Evolutionary conservation across 2,888 invertebrate species (phyloP), one percentile per base, ranked within the genome.

Genomic region (Apantesis nais): DNA sequence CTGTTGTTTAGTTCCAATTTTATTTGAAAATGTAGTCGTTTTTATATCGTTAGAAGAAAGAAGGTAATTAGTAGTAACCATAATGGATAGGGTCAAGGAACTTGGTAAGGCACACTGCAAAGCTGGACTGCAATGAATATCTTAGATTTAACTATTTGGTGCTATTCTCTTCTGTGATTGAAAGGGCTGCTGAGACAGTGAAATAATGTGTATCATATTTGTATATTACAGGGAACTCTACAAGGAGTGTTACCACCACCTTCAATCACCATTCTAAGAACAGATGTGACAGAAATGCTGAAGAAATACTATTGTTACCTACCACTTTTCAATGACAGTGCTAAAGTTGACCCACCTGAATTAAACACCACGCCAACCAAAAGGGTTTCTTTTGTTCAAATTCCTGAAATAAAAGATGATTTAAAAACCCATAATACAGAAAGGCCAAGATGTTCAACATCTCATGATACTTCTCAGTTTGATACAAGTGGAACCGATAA

Each of bases 211-310:
- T 52, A 52, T n/a, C n/a, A n/a, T n/a, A n/a, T 52, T 52, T 52
- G n/a, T 7, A 52, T 64, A 44, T 61, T 70, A 73, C 95, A 97
- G 87, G 96, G 95, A 85, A 96, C 95, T 63, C 89, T 98, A 14
- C 96, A 96, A 77, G 97, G 97, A 1, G 95, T 98, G 0, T 93
- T 97, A 14, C 97, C 98, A 34, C 98, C 97, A 16, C 97, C 97
- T 0, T 97, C 97, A 37, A 95, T 97, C 19, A 97, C 97, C 22
- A 96, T 96, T 55, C 92, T 97, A 37, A 96, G 97, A 80, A 93
- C 96, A 69, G 96, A 97, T 84, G 96, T 96, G 31, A 92, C 95
- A 39, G 96, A 97, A 84, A 96, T 97, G 89, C 94, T 97, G 29
- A 92, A 95, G 31, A 94, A 93, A 73, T 96, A 96, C 84, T 95